Conservation (phyloP, 1,140 invertebrate species). For the Oncopodura yosiiana region DNA sequence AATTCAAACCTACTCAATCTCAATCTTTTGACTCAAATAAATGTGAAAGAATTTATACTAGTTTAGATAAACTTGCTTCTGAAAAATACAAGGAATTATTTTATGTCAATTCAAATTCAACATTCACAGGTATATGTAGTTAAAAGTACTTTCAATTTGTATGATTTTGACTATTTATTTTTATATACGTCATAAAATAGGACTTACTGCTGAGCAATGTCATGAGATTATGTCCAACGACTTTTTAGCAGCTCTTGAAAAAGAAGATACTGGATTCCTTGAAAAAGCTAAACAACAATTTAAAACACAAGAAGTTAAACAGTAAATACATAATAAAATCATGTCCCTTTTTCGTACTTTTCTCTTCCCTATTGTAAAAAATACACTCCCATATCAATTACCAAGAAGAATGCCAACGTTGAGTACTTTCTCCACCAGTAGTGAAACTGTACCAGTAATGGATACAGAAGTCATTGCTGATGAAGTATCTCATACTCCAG, state of each 20-base stretch:
- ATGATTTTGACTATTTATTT: not conserved
- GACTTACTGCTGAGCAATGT: constrained; percentile 59
- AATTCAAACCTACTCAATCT: constrained; percentile 52
- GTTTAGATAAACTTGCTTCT: constrained; percentile 56
- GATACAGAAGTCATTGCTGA: not conserved
- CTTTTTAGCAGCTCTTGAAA: constrained; percentile 51
- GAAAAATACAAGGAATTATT: constrained; percentile 53
- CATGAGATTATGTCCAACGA: constrained; percentile 59
- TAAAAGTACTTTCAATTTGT: constrained; percentile 19
- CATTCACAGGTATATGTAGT: constrained; percentile 45
- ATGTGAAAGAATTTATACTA: constrained; percentile 55
- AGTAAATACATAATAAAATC: too few relatives aligned
- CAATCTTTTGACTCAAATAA: constrained; percentile 45
- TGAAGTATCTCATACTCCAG: constrained; percentile 51
- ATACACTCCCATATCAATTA: too few relatives aligned
- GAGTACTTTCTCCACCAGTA: too few relatives aligned
- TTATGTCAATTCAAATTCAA: too few relatives aligned
- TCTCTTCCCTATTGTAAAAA: too few relatives aligned
- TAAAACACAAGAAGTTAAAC: not conserved
- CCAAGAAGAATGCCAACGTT: too few relatives aligned
- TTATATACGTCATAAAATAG: constrained; percentile 47
- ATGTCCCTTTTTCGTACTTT: not conserved
- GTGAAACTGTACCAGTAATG: not conserved
- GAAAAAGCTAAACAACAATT: not conserved
- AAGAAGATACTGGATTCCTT: constrained; percentile 43